Conservation (phyloP, 2,113 vertebrate species). For the Jaculus jaculus region DNA sequence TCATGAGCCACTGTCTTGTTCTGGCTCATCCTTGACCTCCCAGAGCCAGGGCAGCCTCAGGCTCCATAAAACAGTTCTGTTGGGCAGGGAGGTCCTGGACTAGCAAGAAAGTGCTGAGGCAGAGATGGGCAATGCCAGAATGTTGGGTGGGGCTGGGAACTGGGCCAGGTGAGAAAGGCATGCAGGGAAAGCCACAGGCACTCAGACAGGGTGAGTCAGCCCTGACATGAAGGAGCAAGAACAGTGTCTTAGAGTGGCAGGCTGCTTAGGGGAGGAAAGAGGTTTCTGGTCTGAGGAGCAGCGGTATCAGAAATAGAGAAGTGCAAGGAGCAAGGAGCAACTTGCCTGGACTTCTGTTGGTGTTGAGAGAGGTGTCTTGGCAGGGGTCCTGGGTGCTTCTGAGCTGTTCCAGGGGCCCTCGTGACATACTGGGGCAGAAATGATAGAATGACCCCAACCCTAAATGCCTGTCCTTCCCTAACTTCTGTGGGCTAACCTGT, state of each 20-base stretch:
- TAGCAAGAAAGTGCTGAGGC: too few species aligned
- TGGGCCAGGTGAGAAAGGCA: background rate
- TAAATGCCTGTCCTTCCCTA: background rate
- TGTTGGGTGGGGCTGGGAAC: too few species aligned
- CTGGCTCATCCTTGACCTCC: too few species aligned
- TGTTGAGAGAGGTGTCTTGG: background rate
- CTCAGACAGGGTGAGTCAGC: background rate
- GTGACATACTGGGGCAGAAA: background rate
- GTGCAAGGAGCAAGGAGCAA: background rate
- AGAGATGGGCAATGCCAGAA: too few species aligned
- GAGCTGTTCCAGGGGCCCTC: background rate
- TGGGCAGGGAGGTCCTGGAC: too few species aligned
- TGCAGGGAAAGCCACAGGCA: background rate
- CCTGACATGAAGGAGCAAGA: too few species aligned
- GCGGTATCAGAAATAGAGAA: background rate
- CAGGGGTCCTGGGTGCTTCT: too few species aligned
- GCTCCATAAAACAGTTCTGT: too few species aligned
- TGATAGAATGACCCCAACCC: too few species aligned
- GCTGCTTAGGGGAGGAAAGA: background rate
- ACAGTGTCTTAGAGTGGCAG: accelerated
- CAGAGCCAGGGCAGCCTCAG: too few species aligned
- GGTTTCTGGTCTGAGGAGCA: background rate
- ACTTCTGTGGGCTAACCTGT: background rate
- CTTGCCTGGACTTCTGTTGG: accelerated
- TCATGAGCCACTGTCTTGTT: too few species aligned